phyloP scores from a whole-genome alignment of 2,888 invertebrate genomes.

The Epinotia nisella region DNA sequence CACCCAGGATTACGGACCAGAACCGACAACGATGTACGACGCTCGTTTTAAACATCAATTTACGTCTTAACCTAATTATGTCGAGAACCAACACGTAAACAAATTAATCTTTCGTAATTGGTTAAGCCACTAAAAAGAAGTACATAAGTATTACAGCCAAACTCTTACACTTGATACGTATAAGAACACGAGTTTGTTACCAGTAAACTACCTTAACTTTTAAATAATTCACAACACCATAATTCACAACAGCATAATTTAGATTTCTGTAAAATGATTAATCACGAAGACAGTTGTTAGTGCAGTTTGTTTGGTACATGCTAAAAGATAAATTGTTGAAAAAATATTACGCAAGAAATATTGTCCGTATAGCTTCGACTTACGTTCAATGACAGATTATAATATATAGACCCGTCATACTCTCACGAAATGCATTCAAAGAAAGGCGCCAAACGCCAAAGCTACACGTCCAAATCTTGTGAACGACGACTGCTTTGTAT shows the following conservation, averaged over 20 bases:
- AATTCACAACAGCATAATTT: background rate
- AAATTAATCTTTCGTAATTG: constrained; percentile 37
- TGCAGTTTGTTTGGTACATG: background rate
- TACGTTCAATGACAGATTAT: constrained; percentile 25
- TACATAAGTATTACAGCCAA: background rate
- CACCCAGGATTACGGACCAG: constrained; percentile 62
- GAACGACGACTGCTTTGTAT: background rate
- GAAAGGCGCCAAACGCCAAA: background rate
- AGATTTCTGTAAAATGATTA: background rate
- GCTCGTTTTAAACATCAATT: constrained; percentile 52
- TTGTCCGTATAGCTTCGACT: background rate
- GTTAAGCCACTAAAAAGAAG: constrained; percentile 16
- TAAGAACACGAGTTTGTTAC: too few relatives aligned
- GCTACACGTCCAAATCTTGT: background rate
- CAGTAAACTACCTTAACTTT: too few relatives aligned
- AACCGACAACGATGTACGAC: constrained; percentile 54
- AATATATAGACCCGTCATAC: constrained; percentile 16
- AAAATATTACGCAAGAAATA: background rate
- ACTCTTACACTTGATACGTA: background rate
- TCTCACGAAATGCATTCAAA: constrained; percentile 26
- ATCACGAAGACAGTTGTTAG: background rate
- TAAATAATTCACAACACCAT: too few relatives aligned
- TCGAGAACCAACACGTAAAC: constrained; percentile 45
- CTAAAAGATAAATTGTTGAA: background rate
- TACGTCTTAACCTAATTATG: constrained; percentile 55